Percentiles rank a stretch among this genome's conserved stretches.
Conservation (phyloP, 2,888 invertebrate genomes). For the Heliconius hortense region DNA sequence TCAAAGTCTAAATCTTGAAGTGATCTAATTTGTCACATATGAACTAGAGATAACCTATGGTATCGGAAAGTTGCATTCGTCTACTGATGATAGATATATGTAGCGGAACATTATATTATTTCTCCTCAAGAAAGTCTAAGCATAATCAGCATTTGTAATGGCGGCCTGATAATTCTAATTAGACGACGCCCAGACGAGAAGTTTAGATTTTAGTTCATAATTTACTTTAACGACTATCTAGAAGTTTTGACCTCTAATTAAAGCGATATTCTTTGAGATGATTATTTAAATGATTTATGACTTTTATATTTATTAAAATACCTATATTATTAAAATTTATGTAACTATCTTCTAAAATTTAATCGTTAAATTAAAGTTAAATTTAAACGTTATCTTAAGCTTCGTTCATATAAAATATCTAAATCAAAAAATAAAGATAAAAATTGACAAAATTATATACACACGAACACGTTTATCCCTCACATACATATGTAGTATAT, state of each 20-base stretch:
- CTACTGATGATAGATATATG: not conserved
- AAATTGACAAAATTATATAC: not conserved
- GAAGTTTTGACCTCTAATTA: not conserved
- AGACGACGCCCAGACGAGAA: slow-evolving; percentile 42
- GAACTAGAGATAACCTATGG: slow-evolving; percentile 28
- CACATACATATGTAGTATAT: not conserved
- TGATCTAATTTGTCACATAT: slow-evolving; percentile 25
- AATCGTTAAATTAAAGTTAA: too few relatives aligned
- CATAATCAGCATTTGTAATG: not conserved
- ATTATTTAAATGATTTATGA: not conserved
- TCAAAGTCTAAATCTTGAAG: slow-evolving; percentile 28
- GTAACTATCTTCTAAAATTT: too few relatives aligned
- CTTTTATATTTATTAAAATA: too few relatives aligned
- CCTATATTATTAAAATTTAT: too few relatives aligned
- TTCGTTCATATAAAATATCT: not conserved
- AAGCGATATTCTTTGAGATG: not conserved
- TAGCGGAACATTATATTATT: not conserved
- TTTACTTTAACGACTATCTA: not conserved
- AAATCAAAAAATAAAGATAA: not conserved
- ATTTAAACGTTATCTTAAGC: too few relatives aligned
- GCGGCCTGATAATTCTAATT: slow-evolving; percentile 29
- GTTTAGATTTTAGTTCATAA: slow-evolving; percentile 26
- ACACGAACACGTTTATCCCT: not conserved
- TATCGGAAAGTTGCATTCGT: slow-evolving; percentile 10
- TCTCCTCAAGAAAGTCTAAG: not conserved